These are phyloP conservation scores for Artemia sinica DNA, from an alignment of 2,888 invertebrate genomes.

Conservation along the genomic window DNA sequence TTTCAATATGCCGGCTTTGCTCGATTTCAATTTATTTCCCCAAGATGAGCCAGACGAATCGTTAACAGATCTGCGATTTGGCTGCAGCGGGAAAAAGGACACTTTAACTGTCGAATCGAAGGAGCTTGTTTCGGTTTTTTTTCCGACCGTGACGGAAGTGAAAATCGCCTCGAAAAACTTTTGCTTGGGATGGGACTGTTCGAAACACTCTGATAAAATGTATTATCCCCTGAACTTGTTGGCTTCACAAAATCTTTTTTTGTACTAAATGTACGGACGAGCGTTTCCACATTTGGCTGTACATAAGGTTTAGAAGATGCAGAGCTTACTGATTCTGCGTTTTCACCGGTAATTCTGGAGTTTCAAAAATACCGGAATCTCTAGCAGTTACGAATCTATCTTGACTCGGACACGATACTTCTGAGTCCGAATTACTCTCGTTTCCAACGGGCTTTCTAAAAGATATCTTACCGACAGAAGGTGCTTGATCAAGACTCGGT, in stretches of 20 bases:
- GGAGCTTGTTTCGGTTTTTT: not conserved
- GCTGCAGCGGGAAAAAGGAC: not conserved
- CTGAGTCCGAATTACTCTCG: not conserved
- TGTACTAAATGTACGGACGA: not conserved
- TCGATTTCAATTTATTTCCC: not conserved
- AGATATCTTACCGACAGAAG: not conserved
- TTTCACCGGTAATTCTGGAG: not conserved
- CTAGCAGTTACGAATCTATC: not conserved
- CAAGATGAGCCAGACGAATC: not conserved
- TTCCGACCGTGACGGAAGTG: not conserved
- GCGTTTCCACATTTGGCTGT: not conserved
- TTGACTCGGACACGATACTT: not conserved
- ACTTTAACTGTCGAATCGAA: not conserved
- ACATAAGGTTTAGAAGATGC: not conserved
- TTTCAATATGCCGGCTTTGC: not conserved
- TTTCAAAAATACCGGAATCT: not conserved
- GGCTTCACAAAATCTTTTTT: not conserved
- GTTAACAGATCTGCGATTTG: not conserved
- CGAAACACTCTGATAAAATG: not conserved
- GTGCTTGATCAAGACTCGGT: not conserved
- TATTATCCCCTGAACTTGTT: not conserved
- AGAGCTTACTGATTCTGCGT: not conserved
- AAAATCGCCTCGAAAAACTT: constrained; percentile 1
- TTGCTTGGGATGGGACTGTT: not conserved
- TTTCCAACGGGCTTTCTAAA: not conserved